Evolutionary conservation across 2,797 vertebrate genomes (phyloP).

Genomic region (Clarias fuscus): DNA sequence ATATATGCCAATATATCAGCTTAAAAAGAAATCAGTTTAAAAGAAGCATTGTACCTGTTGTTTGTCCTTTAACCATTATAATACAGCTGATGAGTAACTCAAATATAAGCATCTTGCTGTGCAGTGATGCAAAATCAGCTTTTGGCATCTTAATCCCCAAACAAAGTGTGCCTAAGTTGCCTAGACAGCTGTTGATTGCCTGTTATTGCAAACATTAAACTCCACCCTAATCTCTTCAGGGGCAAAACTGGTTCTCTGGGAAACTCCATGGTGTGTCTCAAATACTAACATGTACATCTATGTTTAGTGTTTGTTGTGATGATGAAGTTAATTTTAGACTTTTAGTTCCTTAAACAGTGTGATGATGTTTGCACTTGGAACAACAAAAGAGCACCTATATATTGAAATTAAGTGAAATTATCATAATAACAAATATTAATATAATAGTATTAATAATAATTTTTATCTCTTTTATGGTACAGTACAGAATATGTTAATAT

Average conservation of each 20-base stretch:
- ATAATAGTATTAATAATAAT: background rate
- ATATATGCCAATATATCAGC: background rate
- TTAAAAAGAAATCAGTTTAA: too few relatives aligned
- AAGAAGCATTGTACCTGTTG: constrained; percentile 1
- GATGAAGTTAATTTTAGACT: background rate
- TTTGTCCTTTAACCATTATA: constrained; percentile 1
- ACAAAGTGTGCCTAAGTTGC: background rate
- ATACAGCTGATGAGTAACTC: constrained; percentile 3
- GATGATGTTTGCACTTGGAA: background rate
- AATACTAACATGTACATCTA: background rate
- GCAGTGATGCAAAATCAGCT: background rate
- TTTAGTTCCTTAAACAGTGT: background rate
- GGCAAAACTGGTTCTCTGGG: constrained; percentile 17
- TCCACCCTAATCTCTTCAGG: constrained; percentile 11
- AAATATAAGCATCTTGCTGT: background rate
- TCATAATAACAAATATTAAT: background rate
- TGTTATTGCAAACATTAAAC: background rate
- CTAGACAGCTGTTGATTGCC: background rate
- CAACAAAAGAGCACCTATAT: background rate
- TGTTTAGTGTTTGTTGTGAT: background rate
- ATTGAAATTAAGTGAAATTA: background rate
- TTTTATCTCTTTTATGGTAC: background rate
- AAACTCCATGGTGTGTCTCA: background rate
- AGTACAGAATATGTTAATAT: background rate
- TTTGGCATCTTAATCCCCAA: background rate